These are phyloP conservation scores for Corythornis cristatus DNA, from an alignment of 2,113 vertebrate species.

Conservation along the genomic window DNA sequence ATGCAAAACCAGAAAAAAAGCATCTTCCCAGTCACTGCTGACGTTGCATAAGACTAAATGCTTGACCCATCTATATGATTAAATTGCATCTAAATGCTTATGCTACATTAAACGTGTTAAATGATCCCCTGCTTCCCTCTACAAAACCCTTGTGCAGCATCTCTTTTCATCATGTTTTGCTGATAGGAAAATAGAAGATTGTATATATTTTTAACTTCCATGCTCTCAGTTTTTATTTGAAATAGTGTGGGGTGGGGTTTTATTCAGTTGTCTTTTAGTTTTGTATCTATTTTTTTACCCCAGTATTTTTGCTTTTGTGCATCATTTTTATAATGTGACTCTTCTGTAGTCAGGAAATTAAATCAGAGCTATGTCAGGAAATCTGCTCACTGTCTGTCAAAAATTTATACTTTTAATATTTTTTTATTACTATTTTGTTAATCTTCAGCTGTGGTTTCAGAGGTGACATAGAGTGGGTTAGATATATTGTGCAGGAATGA, in stretches of 20 bases:
- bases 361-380: not conserved
- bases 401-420: not conserved
- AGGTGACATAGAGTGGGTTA: not conserved
- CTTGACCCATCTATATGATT: not conserved
- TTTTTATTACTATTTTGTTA: not conserved
- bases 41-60: not conserved
- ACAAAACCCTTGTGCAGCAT: not conserved
- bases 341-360: not conserved
- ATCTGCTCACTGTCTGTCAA: not conserved
- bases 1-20: not conserved
- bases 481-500: not conserved
- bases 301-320: not conserved
- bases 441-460: not conserved
- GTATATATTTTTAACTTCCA: not conserved
- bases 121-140: not conserved
- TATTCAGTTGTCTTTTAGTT: not conserved
- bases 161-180: not conserved
- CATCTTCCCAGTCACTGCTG: not conserved
- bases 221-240: not conserved
- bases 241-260: not conserved
- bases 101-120: not conserved
- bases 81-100: not conserved
- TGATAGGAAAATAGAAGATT: not conserved
- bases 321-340: not conserved
- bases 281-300: not conserved